Base-by-base conservation (phyloP, 2,797 vertebrate species). In the Eulemur coronatus region DNA sequence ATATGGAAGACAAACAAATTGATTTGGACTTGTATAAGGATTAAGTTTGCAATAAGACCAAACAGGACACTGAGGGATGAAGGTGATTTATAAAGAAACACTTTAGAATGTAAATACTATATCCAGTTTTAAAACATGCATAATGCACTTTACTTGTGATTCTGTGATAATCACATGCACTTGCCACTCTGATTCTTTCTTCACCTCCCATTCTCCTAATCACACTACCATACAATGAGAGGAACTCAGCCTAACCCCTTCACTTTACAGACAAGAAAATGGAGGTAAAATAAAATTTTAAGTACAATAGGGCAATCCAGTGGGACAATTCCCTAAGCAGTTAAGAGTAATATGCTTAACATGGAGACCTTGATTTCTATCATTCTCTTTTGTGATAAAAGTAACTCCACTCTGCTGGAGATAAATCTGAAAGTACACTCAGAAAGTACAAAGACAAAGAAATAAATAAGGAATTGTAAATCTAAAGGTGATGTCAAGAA, bases 251-350 rank as follows among this genome's bases (percentile, higher is more conserved):
- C 89, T 89, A 91, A 92, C 93, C 96, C 93, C 81, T 93, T 94
- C 92, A 87, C 69, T 82, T 95, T 55, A 50, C 89, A 95, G 94
- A 94, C 0, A 11, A 95, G 95, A 97, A 97, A 97, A 97, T 94
- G 89, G 94, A 97, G 89, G 96, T 97, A 89, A 98, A 98, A 98
- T 97, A 97, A 97, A 98, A 98, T 96, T 97, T 89, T 97, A 96
- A 97, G 95, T 78, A 96, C 97, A 97, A 97, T 97, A 96, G 96
- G 93, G 95, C 95, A 96, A 98, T 97, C 94, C 89, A 93, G 91
- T 85, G 96, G 96, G 97, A 96, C 95, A 97, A 95, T 97, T 97
- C 96, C 79, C 91, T 86, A 75, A 65, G 95, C 91, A 90, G 93
- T 96, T 96, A 88, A 93, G 96, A 96, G 96, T 95, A 96, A 97